phyloP scores from a whole-genome alignment of 2,797 vertebrate species.

The Tenualosa thibaudeaui region DNA sequence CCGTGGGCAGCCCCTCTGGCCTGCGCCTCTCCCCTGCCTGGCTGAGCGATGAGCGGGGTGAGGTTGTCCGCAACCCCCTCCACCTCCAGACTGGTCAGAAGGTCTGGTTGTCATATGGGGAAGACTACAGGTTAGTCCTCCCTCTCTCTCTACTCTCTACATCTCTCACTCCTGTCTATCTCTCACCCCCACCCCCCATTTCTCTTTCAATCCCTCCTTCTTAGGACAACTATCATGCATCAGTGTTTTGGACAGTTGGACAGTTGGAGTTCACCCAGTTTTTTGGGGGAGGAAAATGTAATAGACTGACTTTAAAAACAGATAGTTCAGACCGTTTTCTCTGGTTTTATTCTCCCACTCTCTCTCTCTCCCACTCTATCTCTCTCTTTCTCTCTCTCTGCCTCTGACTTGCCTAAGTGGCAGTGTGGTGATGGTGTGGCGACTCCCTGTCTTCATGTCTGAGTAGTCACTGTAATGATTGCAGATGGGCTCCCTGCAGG shows the following conservation, averaged over 20 bases:
- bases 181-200: slow-evolving; percentile 54
- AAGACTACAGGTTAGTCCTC: slow-evolving; percentile 63
- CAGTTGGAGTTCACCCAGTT: neutral
- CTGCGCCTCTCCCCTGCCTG: slow-evolving; percentile 50
- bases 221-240: slow-evolving; percentile 36
- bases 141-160: neutral
- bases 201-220: slow-evolving; percentile 72
- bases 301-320: neutral
- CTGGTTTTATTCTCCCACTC: neutral
- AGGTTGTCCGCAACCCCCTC: slow-evolving; percentile 54
- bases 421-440: slow-evolving; percentile 79
- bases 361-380: slow-evolving; percentile 62
- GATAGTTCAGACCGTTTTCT: neutral
- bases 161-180: neutral
- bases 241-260: neutral
- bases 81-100: slow-evolving; percentile 54
- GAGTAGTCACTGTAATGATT: slow-evolving; percentile 91
- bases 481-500: slow-evolving; percentile 88
- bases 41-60: slow-evolving; percentile 61
- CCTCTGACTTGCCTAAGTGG: slow-evolving; percentile 85
- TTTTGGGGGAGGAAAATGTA: neutral
- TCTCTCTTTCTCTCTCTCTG: slow-evolving; percentile 80
- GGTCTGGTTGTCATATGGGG: slow-evolving; percentile 56
- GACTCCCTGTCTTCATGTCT: slow-evolving; percentile 85
- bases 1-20: slow-evolving; percentile 36